These are phyloP conservation scores for Malurus elegans DNA, from an alignment of 2,113 vertebrate species.

Conservation along the genomic window DNA sequence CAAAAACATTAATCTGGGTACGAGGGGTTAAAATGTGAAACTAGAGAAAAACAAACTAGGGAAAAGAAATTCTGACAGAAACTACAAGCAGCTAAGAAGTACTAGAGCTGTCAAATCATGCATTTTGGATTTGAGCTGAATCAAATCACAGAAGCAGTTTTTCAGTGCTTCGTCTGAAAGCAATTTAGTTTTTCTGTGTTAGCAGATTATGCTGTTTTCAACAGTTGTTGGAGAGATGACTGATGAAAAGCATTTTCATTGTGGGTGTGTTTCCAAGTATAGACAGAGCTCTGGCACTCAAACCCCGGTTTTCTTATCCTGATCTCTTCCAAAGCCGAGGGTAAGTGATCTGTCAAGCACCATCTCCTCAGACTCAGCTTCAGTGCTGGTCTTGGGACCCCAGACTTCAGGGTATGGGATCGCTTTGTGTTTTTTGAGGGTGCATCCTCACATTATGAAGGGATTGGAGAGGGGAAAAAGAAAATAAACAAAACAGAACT, in stretches of 20 bases:
- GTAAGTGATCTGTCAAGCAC: background rate
- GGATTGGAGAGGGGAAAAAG: accelerated
- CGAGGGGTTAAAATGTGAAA: background rate
- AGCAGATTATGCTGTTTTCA: slow-evolving; percentile 56
- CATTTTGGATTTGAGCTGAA: background rate
- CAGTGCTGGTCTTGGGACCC: background rate
- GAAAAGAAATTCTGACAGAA: background rate
- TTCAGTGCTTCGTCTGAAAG: slow-evolving; percentile 35
- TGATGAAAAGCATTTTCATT: slow-evolving; percentile 33
- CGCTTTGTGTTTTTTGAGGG: background rate
- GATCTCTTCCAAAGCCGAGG: background rate
- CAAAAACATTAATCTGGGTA: background rate
- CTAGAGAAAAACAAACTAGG: background rate
- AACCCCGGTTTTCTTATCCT: background rate
- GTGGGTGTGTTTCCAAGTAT: slow-evolving; percentile 6
- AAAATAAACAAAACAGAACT: background rate
- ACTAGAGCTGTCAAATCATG: background rate
- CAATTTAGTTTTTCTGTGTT: slow-evolving; percentile 60
- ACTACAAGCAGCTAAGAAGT: background rate
- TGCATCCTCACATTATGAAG: background rate
- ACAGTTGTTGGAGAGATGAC: slow-evolving; percentile 40
- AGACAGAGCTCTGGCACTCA: slow-evolving; percentile 6
- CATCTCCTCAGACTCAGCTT: background rate
- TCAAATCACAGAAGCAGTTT: background rate
- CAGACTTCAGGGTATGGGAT: background rate